Evolutionary conservation across 2,797 vertebrate genomes (phyloP), one percentile per base, ranked within the genome.

Genomic region (Mustela erminea): DNA sequence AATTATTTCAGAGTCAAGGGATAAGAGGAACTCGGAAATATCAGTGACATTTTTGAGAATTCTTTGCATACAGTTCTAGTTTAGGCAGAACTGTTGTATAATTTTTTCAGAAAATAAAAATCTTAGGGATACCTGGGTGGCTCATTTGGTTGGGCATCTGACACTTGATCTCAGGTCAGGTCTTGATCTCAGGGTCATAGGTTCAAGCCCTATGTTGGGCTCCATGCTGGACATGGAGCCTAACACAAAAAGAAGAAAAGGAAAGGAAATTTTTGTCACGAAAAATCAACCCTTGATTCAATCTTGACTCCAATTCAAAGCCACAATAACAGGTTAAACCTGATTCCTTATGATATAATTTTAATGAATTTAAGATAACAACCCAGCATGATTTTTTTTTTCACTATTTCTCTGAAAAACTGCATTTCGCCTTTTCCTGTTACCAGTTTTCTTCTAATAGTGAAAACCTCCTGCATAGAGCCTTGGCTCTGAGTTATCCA

Each of bases 71-170:
- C 56, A 74, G 74, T 38, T 95, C 54, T 58, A 60, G 66, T 86
- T 84, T 60, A 87, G 70, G 20, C 25, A 90, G 60, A 54, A 81
- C 3, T 86, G 9, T n/a, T 92, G 14, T n/a, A 1, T 66, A 66
- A 77, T 82, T 87, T 94, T 84, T 21, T 89, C 38, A 89, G 8
- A 68, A 83, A 60, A 88, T 41, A 95, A 93, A 88, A 75, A 49
- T 54, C 46, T 74, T n/a, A 68, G n/a, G 18, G 66, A 9, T 4
- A 2, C 18, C n/a, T 2, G 3, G 8, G 8, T 35, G 9, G 18
- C 66, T 68, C 66, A 35, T 35, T 35, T 0, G 9, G 18, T 68
- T 35, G 66, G n/a, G 18, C 18, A 21, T 35, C n/a, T 35, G 21
- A 35, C 9, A 35, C 17, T 10, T 35, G 66, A 21, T 68, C 66